Conservation (phyloP, 2,888 invertebrate species). For the Torymus texanus region DNA sequence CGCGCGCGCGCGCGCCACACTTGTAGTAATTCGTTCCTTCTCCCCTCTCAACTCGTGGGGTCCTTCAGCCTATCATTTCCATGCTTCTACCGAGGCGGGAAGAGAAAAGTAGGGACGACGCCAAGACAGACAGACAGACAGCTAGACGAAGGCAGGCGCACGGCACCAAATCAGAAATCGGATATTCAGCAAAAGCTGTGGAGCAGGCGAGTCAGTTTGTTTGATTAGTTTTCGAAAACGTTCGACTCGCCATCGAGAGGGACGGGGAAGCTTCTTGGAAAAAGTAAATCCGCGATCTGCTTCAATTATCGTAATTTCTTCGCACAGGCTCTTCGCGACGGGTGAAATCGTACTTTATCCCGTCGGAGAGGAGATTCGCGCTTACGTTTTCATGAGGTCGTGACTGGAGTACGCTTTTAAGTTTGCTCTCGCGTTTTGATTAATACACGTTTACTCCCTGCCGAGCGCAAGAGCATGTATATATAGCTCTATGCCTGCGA, state of each 20-base stretch:
- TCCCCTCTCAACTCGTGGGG: slow-evolving; percentile 1
- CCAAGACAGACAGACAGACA: not conserved
- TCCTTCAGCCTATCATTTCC: slow-evolving; percentile 36
- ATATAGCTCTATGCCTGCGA: no score
- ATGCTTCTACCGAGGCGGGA: not conserved
- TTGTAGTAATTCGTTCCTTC: slow-evolving; percentile 33
- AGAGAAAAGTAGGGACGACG: not conserved
- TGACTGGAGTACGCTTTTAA: slow-evolving; percentile 24
- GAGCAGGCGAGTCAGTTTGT: slow-evolving; percentile 8
- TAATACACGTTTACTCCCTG: slow-evolving; percentile 7
- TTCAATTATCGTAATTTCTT: slow-evolving; percentile 33
- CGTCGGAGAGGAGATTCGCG: not conserved
- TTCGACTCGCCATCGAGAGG: not conserved
- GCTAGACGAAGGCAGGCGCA: not conserved
- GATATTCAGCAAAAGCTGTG: not conserved
- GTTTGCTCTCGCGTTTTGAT: slow-evolving; percentile 20
- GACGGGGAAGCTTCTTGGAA: no score
- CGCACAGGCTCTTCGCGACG: no score
- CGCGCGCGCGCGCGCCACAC: not conserved
- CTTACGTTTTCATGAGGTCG: no score
- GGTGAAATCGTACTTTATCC: not conserved
- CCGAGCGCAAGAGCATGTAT: no score
- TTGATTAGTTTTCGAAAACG: slow-evolving; percentile 44
- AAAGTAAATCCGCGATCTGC: not conserved
- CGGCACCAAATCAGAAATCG: no score